Base-by-base conservation (phyloP, 2,113 vertebrate species). In the Australoheros scitulus region DNA sequence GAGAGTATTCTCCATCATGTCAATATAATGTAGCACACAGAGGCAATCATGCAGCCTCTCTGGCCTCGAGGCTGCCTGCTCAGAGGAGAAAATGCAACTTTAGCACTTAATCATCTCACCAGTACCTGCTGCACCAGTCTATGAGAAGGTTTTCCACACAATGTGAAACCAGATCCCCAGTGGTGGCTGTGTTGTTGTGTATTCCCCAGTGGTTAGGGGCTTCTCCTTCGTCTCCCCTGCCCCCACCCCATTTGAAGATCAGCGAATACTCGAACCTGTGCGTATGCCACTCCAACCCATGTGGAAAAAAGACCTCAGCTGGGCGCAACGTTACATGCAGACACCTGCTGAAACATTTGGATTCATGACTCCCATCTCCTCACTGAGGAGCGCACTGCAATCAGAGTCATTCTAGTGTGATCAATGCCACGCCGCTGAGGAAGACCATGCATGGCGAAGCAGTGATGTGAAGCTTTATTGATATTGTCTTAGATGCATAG, bases 1-100 rank as follows among this genome's bases (percentile, higher is more conserved):
- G 94, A 94, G 92, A 93, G 92, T 92, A 92, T 91, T 94, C 92
- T 94, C 92, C 89, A 95, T 95, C 94, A 94, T 94, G 92, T 94
- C 93, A 93, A 92, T 88, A 91, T 94, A 94, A 94, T 95, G 93
- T 93, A 94, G 91, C 94, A 92, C 93, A 94, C 92, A 91, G 92
- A 94, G 91, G 93, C 92, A 94, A 96, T 96, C 95, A 95, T 91
- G 92, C 92, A 89, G 92, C 87, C 87, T 88, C 86, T 91, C 82
- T 59, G 89, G 91, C 93, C 92, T 89, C 83, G 3, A 86, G 93
- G 92, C 85, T 88, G 88, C 84, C 89, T 83, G 91, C 91, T 89
- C 82, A 26, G 78, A 91, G 88, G 88, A 91, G 84, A 92, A 93
- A 94, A 94, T 88, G 94, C 91, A 94, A 92, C 91, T 94, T 95